Base-by-base conservation (phyloP, 2,797 vertebrate species). In the Aldrovandia affinis region DNA sequence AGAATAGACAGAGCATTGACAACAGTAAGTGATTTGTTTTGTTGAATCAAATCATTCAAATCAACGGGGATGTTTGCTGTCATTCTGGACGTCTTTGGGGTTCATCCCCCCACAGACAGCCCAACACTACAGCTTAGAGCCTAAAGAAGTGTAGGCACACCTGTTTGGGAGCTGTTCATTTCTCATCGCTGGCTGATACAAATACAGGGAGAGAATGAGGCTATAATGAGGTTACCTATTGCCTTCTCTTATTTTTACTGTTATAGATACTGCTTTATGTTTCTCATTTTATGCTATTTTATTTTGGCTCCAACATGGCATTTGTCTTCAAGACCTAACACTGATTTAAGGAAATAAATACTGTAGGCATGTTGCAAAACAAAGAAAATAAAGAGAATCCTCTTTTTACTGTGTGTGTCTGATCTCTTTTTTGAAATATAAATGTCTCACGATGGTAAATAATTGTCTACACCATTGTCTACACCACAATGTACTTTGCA, bases 341-440 rank as follows among this genome's bases (percentile, higher is more conserved):
- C 81, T 87, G 87, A 91, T 18, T 54, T 12, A 78, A 7, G 44
- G 47, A 55, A 25, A 86, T 88, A 85, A 88, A 90, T 91, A 84
- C 87, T 91, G 91, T 93, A 84, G 89, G 92, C 94, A 94, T 93
- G 93, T 89, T 88, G 89, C 91, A 84, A 86, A 91, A 84, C 90
- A 91, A 89, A 90, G 87, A 87, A 92, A 94, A 93, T 94, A 94
- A 95, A 96, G 88, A 84, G 84, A 89, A 84, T 87, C 86, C 57
- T 82, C 81, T 85, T 3, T 25, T 88, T 57, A 77, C 84, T 14
- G 5, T 42, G 55, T 82, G 42, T 77, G 20, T 77, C 20, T 73
- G 68, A 39, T 20, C 42, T 42, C 33, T n/a, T 47, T 77, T 44
- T 44, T 57, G 6, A 5, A 42, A 22, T 8, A 15, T 42, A 42